Evolutionary conservation across 2,888 invertebrate genomes (phyloP), one percentile per base, ranked within the genome.

Genomic region (Eurois occulta): DNA sequence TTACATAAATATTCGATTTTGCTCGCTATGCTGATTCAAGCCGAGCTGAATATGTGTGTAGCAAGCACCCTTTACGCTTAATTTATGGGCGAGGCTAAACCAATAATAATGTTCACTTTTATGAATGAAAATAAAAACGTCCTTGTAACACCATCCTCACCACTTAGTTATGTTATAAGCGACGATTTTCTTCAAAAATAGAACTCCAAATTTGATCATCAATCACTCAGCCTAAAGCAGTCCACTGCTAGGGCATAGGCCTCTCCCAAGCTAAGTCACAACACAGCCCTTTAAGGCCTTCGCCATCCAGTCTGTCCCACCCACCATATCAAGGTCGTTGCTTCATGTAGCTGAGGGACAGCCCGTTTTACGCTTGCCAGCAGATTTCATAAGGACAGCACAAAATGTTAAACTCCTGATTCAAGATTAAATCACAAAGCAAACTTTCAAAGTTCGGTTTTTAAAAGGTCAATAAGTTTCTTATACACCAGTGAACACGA

Each of bases 61-160:
- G 52, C 52, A 58, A 55, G 13, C 28, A 28, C 21, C 21, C 21
- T 5, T 21, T 21, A 18, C 13, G 41, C 24, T 58, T 28, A 55
- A 68, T 62, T 65, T 28, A 41, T 38, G 24, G 32, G 11, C 66
- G 11, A 70, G n/a, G 66, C n/a, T 73, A 58, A 69, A 77, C 38
- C 32, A 80, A 52, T 78, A 52, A 78, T 64, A 48, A 67, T 81
- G 43, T 74, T 48, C n/a, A 41, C 35, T 48, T 43, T 41, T 66
- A 64, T 79, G 65, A 73, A 82, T 79, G 58, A 74, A 71, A 52
- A 79, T 82, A 75, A 79, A 72, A 76, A 43, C 60, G 66, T 24
- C 72, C 71, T 83, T 66, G 75, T 52, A 58, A 46, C 74, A 55
- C 35, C 73, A 55, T 43, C 28, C 69, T 35, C 68, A 38, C 72